Evolutionary conservation across 1,140 invertebrate species (phyloP).

Genomic region (Drosophila pseudoananassae): DNA sequence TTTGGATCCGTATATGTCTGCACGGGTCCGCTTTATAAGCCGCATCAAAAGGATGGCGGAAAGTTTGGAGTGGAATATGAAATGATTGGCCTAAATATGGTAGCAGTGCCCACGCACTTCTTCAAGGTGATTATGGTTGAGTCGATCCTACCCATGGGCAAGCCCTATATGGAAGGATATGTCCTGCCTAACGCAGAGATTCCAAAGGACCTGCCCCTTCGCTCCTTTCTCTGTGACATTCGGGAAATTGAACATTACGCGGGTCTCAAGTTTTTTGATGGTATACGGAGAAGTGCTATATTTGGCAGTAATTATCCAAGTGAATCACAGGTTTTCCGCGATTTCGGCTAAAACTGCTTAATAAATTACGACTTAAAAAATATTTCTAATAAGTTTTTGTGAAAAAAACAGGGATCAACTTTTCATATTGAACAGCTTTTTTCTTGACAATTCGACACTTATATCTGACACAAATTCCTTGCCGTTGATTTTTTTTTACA

Average conservation of each 20-base stretch:
- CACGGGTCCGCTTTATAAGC: slow-evolving; percentile 97
- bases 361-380: slow-evolving; percentile 1
- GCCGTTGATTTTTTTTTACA: neutral
- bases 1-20: slow-evolving; percentile 96
- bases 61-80: slow-evolving; percentile 97
- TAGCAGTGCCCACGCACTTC: slow-evolving; percentile 99
- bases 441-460: neutral
- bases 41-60: slow-evolving; percentile 91
- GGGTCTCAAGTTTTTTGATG: slow-evolving; percentile 96
- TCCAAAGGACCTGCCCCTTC: slow-evolving; percentile 89
- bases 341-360: slow-evolving; percentile 23
- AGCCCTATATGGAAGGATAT: slow-evolving; percentile 95
- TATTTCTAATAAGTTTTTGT: too few species aligned
- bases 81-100: slow-evolving; percentile 96
- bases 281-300: slow-evolving; percentile 85
- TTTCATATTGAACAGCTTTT: neutral
- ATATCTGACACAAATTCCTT: neutral
- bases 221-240: slow-evolving; percentile 92
- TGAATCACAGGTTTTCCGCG: slow-evolving; percentile 61
- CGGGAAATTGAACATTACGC: slow-evolving; percentile 95
- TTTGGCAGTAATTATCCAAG: slow-evolving; percentile 71
- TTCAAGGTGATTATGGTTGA: slow-evolving; percentile 96
- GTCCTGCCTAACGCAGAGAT: slow-evolving; percentile 96
- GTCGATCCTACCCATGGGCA: slow-evolving; percentile 85
- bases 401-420: neutral